Base-by-base conservation (phyloP, 2,888 invertebrate species). In the Dicyrtoma fusca region DNA sequence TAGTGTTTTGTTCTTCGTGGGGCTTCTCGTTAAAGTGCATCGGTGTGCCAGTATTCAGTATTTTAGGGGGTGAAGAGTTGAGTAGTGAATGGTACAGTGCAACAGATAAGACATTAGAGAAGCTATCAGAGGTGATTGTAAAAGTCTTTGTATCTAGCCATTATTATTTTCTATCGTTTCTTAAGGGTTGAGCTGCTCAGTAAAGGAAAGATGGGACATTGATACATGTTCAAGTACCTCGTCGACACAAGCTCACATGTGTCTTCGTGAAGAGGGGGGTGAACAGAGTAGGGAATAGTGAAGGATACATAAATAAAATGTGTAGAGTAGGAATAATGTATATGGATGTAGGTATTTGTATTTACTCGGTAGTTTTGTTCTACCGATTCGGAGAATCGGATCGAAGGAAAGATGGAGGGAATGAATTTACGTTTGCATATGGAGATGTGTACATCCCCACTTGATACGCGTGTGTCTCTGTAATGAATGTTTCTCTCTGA, bases 281-380 rank as follows among this genome's bases (percentile, higher is more conserved):
- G 34, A 34, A 34, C 8, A 8, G 34, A 8, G 8, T 34, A 8
- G 34, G 34, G 34, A 34, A 34, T n/a, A 13, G 17, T 19, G 49
- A 14, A 49, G 49, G 49, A 49, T 49, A 49, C 53, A 53, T 53
- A 53, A 53, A 53, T 53, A 53, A 34, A 53, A 53, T 53, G 53
- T 53, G 53, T 53, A 53, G 10, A 53, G 19, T 17, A 53, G 19
- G 19, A 53, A 53, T n/a, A n/a, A n/a, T n/a, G n/a, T n/a, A n/a
- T 53, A 17, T 21, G 19, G 8, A 53, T 17, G 53, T 53, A 21
- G 21, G 53, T 53, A 53, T 53, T 11, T 53, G 19, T 53, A 17
- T n/a, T n/a, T 19, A 53, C 17, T 53, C 53, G 17, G 2, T 49
- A 3, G 5, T 17, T 49, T 14, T 49, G n/a, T 11, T 45, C 45